These are phyloP conservation scores for Drosophila demipolita DNA, from an alignment of 2,888 invertebrate genomes.

Conservation along the genomic window DNA sequence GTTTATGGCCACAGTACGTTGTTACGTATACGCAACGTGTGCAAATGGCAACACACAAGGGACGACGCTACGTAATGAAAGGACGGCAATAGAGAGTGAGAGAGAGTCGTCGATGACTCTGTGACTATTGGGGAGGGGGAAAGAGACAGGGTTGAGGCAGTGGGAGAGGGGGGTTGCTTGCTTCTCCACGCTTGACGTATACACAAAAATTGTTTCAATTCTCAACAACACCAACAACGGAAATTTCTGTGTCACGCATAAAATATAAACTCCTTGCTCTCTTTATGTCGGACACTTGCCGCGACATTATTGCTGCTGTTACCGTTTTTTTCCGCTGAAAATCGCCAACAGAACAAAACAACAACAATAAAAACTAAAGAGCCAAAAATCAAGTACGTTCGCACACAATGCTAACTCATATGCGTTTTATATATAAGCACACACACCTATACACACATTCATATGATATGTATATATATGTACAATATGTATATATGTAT, in stretches of 20 bases:
- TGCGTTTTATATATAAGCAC: not conserved
- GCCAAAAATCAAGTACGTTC: constrained; percentile 76
- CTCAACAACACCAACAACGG: constrained; percentile 39
- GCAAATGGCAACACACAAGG: constrained; percentile 69
- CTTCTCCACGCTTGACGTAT: constrained; percentile 38
- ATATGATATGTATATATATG: constrained; percentile 8
- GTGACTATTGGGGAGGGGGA: constrained; percentile 53
- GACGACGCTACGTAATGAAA: constrained; percentile 45
- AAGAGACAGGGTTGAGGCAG: not conserved
- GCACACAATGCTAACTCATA: constrained; percentile 61
- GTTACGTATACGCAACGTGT: constrained; percentile 78
- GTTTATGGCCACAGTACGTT: constrained; percentile 61
- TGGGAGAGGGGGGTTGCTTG: constrained; percentile 2
- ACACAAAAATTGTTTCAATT: constrained; percentile 71
- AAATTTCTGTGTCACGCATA: constrained; percentile 66
- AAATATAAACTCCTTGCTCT: constrained; percentile 40
- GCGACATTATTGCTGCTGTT: constrained; percentile 17
- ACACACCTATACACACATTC: not conserved
- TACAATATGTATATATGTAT: constrained; percentile 11
- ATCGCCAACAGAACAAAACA: constrained; percentile 40
- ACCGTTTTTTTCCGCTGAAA: constrained; percentile 55
- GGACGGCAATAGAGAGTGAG: constrained; percentile 16
- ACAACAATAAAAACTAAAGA: constrained; percentile 28
- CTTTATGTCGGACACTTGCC: constrained; percentile 28
- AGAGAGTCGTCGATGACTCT: constrained; percentile 46